phyloP scores from a whole-genome alignment of 1,140 invertebrate genomes.

The Pinna nobilis region DNA sequence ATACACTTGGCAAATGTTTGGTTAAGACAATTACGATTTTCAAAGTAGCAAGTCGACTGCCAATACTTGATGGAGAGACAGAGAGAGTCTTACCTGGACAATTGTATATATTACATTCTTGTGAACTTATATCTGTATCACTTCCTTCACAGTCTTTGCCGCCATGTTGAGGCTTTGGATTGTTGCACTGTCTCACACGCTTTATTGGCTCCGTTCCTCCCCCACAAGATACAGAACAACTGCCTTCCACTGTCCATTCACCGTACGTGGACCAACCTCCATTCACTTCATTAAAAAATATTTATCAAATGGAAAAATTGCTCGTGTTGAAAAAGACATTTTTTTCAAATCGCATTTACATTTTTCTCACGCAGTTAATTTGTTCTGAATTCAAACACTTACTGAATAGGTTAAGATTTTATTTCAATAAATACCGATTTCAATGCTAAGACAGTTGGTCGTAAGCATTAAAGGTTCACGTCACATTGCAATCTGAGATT shows the following conservation, averaged over 20 bases:
- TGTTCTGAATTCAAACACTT: too few relatives aligned
- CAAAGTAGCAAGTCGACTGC: too few relatives aligned
- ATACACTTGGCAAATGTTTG: not conserved
- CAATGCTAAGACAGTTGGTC: too few relatives aligned
- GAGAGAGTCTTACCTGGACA: constrained; percentile 44
- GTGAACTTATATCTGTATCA: not conserved
- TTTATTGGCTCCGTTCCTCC: constrained; percentile 11
- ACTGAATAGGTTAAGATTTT: too few relatives aligned
- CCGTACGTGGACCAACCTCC: constrained; percentile 11
- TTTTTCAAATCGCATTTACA: too few relatives aligned
- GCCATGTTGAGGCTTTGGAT: constrained; percentile 37
- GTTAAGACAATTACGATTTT: not conserved
- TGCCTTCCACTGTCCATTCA: constrained; percentile 1
- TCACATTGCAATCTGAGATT: too few relatives aligned
- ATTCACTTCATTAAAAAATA: constrained; percentile 19
- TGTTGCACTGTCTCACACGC: constrained; percentile 29
- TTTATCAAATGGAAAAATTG: too few relatives aligned
- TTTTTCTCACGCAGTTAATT: too few relatives aligned
- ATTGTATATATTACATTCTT: constrained; percentile 28
- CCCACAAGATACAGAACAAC: constrained; percentile 28
- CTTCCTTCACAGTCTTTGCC: constrained; percentile 38
- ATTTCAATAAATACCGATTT: too few relatives aligned
- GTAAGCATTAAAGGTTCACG: too few relatives aligned
- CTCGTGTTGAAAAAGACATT: too few relatives aligned
- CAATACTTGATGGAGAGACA: too few relatives aligned